These are phyloP conservation scores for Mus spicilegus DNA, from an alignment of 2,113 vertebrate species.

Conservation along the genomic window DNA sequence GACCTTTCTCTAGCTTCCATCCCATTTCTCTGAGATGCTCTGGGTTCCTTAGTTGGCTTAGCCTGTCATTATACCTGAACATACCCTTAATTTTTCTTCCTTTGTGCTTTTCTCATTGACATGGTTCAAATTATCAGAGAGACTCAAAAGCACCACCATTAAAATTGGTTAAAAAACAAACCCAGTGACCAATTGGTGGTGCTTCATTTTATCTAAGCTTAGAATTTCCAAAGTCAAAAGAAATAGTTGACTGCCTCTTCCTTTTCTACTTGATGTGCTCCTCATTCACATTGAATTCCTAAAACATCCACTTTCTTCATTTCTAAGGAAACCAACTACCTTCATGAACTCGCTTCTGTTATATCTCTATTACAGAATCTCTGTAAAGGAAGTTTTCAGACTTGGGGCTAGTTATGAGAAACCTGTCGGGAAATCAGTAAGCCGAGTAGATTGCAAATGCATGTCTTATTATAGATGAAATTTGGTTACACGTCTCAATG, in stretches of 20 bases:
- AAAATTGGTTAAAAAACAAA: conserved; percentile 18
- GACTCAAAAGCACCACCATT: background rate
- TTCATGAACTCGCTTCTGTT: conserved; percentile 4
- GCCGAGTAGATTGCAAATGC: background rate
- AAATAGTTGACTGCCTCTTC: background rate
- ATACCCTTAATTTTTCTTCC: background rate
- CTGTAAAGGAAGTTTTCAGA: conserved; percentile 22
- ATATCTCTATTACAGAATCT: background rate
- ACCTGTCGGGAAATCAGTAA: background rate
- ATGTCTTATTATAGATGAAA: background rate
- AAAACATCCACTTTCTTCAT: background rate
- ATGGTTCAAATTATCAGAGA: conserved; percentile 10
- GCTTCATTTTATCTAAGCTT: background rate
- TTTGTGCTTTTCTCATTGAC: background rate
- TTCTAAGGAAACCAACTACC: background rate
- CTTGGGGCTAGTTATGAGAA: background rate
- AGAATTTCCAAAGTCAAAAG: background rate
- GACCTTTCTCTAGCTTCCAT: background rate
- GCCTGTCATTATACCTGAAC: background rate
- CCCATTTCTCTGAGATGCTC: background rate
- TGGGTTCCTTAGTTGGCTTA: background rate
- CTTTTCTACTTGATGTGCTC: background rate
- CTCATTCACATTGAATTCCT: background rate
- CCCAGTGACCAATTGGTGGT: conserved; percentile 16
- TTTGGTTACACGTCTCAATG: background rate